A percentile compares a stretch with the other conserved stretches of the same genome.
These are phyloP conservation scores for Pristis pectinata DNA, from an alignment of 2,797 vertebrate species.

Conservation along the genomic window DNA sequence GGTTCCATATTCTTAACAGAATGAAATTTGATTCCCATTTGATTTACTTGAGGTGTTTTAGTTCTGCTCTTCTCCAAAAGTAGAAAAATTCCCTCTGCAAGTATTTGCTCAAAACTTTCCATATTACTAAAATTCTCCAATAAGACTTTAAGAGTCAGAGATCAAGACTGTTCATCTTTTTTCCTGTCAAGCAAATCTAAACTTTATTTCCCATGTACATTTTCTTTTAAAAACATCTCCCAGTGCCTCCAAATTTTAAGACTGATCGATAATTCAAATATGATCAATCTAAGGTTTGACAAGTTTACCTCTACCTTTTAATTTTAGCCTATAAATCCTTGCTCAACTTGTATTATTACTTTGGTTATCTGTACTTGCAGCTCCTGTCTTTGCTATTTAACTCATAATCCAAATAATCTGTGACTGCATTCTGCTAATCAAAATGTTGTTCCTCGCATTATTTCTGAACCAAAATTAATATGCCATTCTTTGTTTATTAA, in stretches of 20 bases:
- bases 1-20: neutral
- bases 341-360: neutral
- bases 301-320: neutral
- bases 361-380: too few species aligned
- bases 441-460: too few species aligned
- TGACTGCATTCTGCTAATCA: too few species aligned
- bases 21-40: neutral
- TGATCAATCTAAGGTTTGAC: neutral
- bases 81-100: neutral
- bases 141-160: neutral
- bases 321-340: neutral
- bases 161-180: neutral
- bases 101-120: neutral
- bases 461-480: too few species aligned
- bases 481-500: too few species aligned
- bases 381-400: too few species aligned
- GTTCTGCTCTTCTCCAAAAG: neutral
- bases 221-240: neutral
- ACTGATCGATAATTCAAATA: neutral
- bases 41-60: neutral
- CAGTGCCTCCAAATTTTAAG: neutral
- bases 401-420: too few species aligned
- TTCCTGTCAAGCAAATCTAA: too few species aligned
- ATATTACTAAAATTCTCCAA: neutral
- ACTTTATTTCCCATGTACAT: neutral